Base-by-base conservation (phyloP, 2,888 invertebrate species). In the Phyllotreta cruciferae region DNA sequence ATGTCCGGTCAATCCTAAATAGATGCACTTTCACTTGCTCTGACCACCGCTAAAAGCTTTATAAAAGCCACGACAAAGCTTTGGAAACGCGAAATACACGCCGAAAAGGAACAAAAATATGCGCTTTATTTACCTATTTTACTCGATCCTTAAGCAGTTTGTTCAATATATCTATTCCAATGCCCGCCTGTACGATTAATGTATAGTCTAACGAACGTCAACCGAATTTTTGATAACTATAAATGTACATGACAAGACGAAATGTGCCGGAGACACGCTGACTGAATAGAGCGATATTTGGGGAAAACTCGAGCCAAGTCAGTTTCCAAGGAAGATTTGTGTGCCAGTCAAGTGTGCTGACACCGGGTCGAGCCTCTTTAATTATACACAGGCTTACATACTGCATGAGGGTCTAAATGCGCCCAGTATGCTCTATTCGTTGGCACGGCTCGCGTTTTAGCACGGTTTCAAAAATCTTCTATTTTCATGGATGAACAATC, bases 301-400 rank as follows among this genome's bases (percentile, higher is more conserved):
- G 10, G 52, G 36, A 52, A 24, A 24, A 24, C 42, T 58, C 62
- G 57, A 36, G 53, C 57, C 39, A 62, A 64, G 66, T 68, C 62
- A 66, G 68, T 66, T 66, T 53, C 52, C 68, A 68, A 71, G 76
- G 77, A 79, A 80, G 79, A 80, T 79, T 79, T 80, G 80, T 80
- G 79, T 79, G 79, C 78, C 79, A 80, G 79, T 80, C 80, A 80
- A 79, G 78, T 79, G 79, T 77, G 79, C 78, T 79, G 79, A 80
- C 79, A 77, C 75, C 77, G 75, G 78, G 77, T 77, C 79, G 79
- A 77, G 73, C 71, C 71, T 71, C 68, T 70, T 81, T 78, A 80
- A 81, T 81, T 79, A 80, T 80, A 78, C 77, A 80, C 74, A 70
- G 70, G 69, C 73, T 75, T 81, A 78, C 79, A 81, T 80, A 78